Percentiles rank a stretch among this genome's conserved stretches.
phyloP scores from a whole-genome alignment of 2,888 invertebrate species.

The Agrenia bidenticulata region DNA sequence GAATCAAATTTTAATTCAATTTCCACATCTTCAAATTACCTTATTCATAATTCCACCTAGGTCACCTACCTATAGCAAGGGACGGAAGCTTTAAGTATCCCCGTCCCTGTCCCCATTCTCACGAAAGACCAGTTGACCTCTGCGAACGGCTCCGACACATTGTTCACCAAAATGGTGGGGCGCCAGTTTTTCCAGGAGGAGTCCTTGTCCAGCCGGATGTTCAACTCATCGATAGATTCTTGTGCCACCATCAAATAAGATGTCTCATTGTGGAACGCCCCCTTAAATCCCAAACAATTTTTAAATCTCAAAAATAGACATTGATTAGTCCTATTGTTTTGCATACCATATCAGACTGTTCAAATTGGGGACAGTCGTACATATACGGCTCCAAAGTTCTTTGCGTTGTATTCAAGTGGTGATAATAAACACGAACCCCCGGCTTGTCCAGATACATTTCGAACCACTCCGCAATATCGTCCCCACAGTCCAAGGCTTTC shows the following conservation, averaged over 20 bases:
- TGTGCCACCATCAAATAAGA: conserved; percentile 33
- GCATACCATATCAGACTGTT: conserved; percentile 41
- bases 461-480: conserved; percentile 72
- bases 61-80: conserved; percentile 41
- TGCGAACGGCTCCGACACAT: conserved; percentile 40
- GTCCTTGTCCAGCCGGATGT: conserved; percentile 29
- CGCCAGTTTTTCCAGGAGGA: conserved; percentile 47
- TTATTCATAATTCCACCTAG: too few species aligned
- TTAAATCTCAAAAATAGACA: not conserved
- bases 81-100: conserved; percentile 40
- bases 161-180: conserved; percentile 39
- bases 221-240: conserved; percentile 44
- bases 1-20: not conserved
- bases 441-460: conserved; percentile 58
- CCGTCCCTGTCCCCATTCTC: conserved; percentile 35
- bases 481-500: conserved; percentile 71
- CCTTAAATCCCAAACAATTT: too few species aligned
- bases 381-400: conserved; percentile 44
- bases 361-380: conserved; percentile 41
- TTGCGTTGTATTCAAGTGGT: conserved; percentile 38
- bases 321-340: too few species aligned
- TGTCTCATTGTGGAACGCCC: conserved; percentile 46
- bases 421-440: conserved; percentile 32
- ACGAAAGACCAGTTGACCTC: conserved; percentile 45
- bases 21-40: not conserved